phyloP scores from a whole-genome alignment of 2,113 vertebrate genomes.

The Ellobius talpinus region DNA sequence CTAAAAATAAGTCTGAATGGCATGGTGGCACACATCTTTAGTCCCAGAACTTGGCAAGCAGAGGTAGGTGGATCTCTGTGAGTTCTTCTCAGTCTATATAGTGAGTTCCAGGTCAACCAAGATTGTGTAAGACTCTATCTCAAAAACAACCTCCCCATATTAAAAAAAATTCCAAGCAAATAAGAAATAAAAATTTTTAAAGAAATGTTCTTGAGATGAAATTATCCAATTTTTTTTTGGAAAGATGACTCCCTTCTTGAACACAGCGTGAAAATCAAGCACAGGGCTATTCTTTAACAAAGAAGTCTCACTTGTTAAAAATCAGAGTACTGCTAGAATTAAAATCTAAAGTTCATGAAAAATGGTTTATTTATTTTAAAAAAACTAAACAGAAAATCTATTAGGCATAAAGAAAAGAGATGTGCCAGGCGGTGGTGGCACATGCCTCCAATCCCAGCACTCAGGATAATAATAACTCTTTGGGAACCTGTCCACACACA shows the following conservation, averaged over 20 bases:
- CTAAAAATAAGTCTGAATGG: not conserved
- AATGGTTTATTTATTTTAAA: not conserved
- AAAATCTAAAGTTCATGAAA: conserved; percentile 18
- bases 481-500: not conserved
- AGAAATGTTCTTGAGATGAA: not conserved
- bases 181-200: not conserved
- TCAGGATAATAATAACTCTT: not conserved
- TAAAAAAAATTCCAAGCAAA: not conserved
- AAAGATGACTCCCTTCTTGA: conserved; percentile 5
- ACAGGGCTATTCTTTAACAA: not conserved
- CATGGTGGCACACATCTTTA: not conserved
- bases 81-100: not conserved
- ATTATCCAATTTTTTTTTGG: not conserved
- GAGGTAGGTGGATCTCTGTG: not conserved
- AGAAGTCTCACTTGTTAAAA: conserved; percentile 22
- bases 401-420: not conserved
- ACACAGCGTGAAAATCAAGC: not conserved
- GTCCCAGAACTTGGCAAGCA: not conserved
- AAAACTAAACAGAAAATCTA: not conserved
- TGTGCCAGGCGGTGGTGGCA: not conserved
- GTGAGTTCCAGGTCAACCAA: not conserved
- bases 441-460: not conserved
- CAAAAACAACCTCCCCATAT: not conserved
- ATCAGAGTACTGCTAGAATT: not conserved
- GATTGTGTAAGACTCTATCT: not conserved